These are phyloP conservation scores for Plutomurus gul DNA, from an alignment of 1,140 invertebrate species.

Conservation along the genomic window DNA sequence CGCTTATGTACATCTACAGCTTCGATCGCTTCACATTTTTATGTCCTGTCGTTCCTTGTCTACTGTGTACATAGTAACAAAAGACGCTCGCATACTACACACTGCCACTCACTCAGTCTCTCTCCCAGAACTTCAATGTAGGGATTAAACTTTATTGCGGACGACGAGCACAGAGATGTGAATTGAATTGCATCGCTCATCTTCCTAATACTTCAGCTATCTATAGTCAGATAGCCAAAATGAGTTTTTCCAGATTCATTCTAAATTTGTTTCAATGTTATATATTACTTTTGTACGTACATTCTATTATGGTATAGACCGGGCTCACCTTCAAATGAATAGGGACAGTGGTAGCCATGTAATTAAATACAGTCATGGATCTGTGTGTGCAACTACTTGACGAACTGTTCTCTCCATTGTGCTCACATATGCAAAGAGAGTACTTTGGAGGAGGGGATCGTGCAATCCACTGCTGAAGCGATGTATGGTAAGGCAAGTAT, in stretches of 20 bases:
- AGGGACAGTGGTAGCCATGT: background rate
- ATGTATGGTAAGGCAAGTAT: background rate
- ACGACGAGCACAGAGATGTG: background rate
- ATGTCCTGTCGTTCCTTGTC: too few species aligned
- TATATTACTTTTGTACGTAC: background rate
- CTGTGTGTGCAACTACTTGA: too few species aligned
- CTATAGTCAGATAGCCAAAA: background rate
- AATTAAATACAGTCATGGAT: too few species aligned
- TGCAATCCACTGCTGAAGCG: background rate
- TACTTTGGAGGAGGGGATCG: background rate
- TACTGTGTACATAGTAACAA: too few species aligned
- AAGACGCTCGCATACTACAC: too few species aligned
- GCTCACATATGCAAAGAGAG: background rate
- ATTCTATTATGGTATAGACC: background rate
- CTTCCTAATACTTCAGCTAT: background rate
- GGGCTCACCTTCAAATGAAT: background rate
- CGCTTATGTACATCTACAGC: too few species aligned
- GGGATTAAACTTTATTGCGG: conserved; percentile 7
- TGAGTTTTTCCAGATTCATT: conserved; percentile 16
- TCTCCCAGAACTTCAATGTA: background rate
- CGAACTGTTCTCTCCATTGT: background rate
- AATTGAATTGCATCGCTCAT: conserved; percentile 17
- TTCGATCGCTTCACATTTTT: too few species aligned
- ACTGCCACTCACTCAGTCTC: too few species aligned
- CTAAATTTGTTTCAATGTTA: too few species aligned